A percentile compares a stretch with the other conserved stretches of the same genome.
Evolutionary conservation across 2,113 vertebrate genomes (phyloP).

Genomic region (Zapus hudsonius): DNA sequence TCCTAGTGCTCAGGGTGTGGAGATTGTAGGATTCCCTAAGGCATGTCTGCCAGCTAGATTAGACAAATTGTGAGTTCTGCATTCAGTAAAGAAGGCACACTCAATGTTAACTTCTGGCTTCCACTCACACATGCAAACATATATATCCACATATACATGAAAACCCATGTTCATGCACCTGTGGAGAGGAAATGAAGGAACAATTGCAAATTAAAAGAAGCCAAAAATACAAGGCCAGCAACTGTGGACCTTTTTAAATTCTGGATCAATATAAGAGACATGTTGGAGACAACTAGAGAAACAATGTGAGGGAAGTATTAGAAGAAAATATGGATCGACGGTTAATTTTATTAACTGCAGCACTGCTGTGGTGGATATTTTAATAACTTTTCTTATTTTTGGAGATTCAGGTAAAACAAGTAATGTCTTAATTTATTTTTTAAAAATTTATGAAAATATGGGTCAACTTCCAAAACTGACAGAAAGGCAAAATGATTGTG

Average conservation of each 20-base stretch:
- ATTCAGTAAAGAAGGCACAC: too few species aligned
- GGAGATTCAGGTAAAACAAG: not conserved
- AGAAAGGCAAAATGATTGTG: not conserved
- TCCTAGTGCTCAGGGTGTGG: too few species aligned
- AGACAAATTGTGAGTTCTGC: too few species aligned
- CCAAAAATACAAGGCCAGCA: not conserved
- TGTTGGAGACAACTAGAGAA: not conserved
- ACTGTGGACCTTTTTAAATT: not conserved
- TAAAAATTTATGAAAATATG: conserved; percentile 6
- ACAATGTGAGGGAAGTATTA: not conserved
- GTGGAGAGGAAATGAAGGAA: not conserved
- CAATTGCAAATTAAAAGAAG: not conserved
- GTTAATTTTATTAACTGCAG: not conserved
- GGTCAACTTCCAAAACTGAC: not conserved
- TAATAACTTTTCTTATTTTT: not conserved
- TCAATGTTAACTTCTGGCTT: too few species aligned
- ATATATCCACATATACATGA: too few species aligned
- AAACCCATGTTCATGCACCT: too few species aligned
- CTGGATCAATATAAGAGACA: not conserved
- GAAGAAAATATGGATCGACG: not conserved
- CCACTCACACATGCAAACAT: too few species aligned
- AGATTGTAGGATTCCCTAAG: too few species aligned
- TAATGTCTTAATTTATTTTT: not conserved
- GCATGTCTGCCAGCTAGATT: too few species aligned
- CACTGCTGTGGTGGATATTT: not conserved